Conservation (phyloP, 2,888 invertebrate genomes). For the Merodon equestris region DNA sequence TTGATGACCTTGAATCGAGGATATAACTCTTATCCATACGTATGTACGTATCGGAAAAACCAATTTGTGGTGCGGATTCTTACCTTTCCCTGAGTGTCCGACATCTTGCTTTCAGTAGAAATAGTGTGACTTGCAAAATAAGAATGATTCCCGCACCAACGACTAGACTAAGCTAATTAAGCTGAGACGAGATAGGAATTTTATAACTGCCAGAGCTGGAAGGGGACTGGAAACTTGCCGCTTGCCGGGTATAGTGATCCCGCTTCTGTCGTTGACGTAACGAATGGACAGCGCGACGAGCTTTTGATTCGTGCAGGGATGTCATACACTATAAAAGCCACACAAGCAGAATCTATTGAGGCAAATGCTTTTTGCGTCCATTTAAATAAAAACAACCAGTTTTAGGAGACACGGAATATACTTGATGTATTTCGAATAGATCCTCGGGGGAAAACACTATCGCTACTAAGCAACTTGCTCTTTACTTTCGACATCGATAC, state of each 20-base stretch:
- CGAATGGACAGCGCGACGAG: no score
- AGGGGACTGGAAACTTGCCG: neutral
- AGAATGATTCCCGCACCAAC: no score
- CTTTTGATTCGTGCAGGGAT: constrained; percentile 24
- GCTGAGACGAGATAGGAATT: no score
- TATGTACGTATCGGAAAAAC: neutral
- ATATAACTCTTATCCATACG: constrained; percentile 13
- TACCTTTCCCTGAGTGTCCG: constrained; percentile 65
- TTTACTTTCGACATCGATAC: constrained; percentile 24
- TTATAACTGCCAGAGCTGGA: neutral
- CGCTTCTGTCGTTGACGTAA: neutral
- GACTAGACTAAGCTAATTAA: no score
- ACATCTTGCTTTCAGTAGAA: no score
- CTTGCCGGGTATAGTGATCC: neutral
- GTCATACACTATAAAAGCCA: no score
- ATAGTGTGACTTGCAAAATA: no score
- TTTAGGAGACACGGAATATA: constrained; percentile 50
- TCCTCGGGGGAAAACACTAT: constrained; percentile 45
- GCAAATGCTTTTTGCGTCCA: neutral
- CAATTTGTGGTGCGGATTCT: neutral
- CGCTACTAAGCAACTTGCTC: constrained; percentile 28
- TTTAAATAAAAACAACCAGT: neutral
- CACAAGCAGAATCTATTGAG: neutral
- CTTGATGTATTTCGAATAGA: constrained; percentile 46
- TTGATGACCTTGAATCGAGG: constrained; percentile 84